Evolutionary conservation across 2,113 vertebrate species (phyloP), one percentile per base, ranked within the genome.

Genomic region (Etia nguti): DNA sequence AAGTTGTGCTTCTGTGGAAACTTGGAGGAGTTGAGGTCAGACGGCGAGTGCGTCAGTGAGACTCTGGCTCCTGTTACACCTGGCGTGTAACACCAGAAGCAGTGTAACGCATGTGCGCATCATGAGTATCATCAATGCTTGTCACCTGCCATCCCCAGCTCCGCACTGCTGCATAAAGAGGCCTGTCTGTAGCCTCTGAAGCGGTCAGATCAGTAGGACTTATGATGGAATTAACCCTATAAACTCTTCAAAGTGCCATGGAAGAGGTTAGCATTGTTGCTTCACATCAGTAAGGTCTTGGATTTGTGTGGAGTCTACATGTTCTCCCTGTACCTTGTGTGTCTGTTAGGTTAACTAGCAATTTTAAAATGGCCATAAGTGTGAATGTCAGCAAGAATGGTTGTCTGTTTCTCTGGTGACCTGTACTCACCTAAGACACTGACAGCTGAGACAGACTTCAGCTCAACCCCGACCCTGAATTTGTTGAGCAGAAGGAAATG

Each of bases 1-100:
- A 91, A 89, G 87, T 90, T 87, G 86, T 91, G 91, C 79, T 89
- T 92, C 62, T 22, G 83, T 93, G 93, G 92, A 92, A 94, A 93
- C 84, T 91, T 86, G 56, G 77, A 90, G 68, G 80, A 80, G 62
- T 41, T 62, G 80, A 82, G 90, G 85, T 89, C 89, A 85, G 89
- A 50, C 22, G 50, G 18, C 9, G 6, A 82, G 24, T 90, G 91
- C 85, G 87, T 93, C 92, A 93, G 62, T 38, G 82, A 81, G 83
- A 84, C 87, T 80, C 41, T 29, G 12, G 86, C 90, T 95, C 83
- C 29, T 50, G 77, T 91, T 91, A 79, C 91, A 87, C 70, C 89
- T 20, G 73, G 50, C 81, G 68, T 24, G 82, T 81, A 79, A 89
- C 89, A 89, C 54, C 77, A 80, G 85, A 84, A 83, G 73, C 73